These are phyloP conservation scores for Cataglyphis rosenhaueri DNA, from an alignment of 2,888 invertebrate genomes.

Conservation along the genomic window DNA sequence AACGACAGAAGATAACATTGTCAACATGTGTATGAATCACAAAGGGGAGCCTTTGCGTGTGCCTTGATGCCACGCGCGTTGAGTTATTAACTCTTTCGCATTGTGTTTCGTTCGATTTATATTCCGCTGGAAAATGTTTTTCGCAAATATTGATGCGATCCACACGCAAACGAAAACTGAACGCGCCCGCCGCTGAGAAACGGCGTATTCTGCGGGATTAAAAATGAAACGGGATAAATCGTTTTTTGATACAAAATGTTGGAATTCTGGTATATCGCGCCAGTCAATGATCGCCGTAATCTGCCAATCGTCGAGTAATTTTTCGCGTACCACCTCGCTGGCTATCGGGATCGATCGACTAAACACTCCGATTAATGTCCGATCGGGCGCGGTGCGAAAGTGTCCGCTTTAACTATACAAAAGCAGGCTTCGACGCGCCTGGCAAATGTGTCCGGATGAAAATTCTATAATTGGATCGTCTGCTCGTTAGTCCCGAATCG, in stretches of 20 bases:
- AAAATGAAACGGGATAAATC: conserved; percentile 44
- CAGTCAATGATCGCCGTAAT: conserved; percentile 52
- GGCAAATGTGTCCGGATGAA: conserved; percentile 79
- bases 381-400: conserved; percentile 29
- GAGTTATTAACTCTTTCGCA: conserved; percentile 36
- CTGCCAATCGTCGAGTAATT: conserved; percentile 60
- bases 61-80: not conserved
- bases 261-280: conserved; percentile 26
- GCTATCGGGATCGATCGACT: conserved; percentile 59
- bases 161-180: conserved; percentile 28
- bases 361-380: conserved; percentile 59
- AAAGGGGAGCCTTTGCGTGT: not conserved
- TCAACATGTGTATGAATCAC: not conserved
- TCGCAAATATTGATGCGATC: conserved; percentile 40
- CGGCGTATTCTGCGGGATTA: conserved; percentile 17
- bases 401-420: conserved; percentile 67
- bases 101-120: conserved; percentile 35
- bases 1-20: conserved; percentile 8
- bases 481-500: conserved; percentile 79
- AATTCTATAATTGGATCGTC: conserved; percentile 83
- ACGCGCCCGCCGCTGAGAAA: not conserved
- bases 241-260: conserved; percentile 36
- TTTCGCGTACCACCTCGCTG: conserved; percentile 62
- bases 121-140: conserved; percentile 38
- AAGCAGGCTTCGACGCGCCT: conserved; percentile 64